Percentiles rank a stretch among this genome's conserved stretches.
phyloP scores from a whole-genome alignment of 2,797 vertebrate genomes.

The Danio kyathit region DNA sequence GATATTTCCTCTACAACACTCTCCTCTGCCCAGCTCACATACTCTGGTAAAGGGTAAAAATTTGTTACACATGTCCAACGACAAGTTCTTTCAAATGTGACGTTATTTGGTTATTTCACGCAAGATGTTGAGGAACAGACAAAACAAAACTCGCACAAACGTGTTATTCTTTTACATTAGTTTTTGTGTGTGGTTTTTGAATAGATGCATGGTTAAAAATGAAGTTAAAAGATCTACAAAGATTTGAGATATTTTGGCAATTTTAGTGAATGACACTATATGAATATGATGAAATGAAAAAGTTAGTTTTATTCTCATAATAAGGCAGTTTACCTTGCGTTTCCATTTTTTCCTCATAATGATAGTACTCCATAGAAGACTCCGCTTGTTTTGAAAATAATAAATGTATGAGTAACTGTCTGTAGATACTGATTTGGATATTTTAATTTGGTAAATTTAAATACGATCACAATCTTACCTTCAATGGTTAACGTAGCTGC shows the following conservation, averaged over 20 bases:
- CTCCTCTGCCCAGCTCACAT: slow-evolving; percentile 76
- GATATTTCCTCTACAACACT: slow-evolving; percentile 69
- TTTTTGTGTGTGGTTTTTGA: not conserved
- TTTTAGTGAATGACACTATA: slow-evolving; percentile 41
- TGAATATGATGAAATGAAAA: slow-evolving; percentile 37
- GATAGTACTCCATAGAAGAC: slow-evolving; percentile 73
- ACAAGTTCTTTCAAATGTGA: slow-evolving; percentile 4
- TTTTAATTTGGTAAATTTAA: not conserved
- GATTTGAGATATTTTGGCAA: not conserved
- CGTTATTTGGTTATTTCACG: slow-evolving; percentile 40
- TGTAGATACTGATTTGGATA: slow-evolving; percentile 38
- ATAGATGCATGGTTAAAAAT: slow-evolving; percentile 39
- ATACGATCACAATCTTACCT: slow-evolving; percentile 80
- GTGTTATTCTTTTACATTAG: not conserved
- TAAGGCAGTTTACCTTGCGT: slow-evolving; percentile 72
- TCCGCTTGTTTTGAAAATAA: slow-evolving; percentile 69
- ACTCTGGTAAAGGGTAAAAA: slow-evolving; percentile 71
- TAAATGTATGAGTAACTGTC: slow-evolving; percentile 22
- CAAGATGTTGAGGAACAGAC: slow-evolving; percentile 24
- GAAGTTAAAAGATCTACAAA: slow-evolving; percentile 10
- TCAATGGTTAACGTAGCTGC: slow-evolving; percentile 81
- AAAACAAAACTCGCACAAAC: slow-evolving; percentile 8
- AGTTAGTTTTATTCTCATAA: slow-evolving; percentile 33
- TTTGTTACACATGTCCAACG: slow-evolving; percentile 56
- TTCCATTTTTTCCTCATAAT: slow-evolving; percentile 77